phyloP scores from a whole-genome alignment of 2,113 vertebrate species.

The Perognathus longimembris region DNA sequence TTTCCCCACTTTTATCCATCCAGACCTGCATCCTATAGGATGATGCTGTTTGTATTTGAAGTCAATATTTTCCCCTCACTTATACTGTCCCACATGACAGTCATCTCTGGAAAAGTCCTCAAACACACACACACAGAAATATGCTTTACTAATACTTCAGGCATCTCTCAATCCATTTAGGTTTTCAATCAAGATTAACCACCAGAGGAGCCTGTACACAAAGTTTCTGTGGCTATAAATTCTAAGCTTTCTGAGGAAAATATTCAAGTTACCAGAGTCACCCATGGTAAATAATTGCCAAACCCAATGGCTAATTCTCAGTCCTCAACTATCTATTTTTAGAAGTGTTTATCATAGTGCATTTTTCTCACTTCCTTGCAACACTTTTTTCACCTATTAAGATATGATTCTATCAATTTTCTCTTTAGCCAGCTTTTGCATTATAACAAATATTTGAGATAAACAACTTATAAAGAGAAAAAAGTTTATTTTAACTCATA shows the following conservation, averaged over 20 bases:
- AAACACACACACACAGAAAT: too few species aligned
- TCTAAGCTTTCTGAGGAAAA: too few species aligned
- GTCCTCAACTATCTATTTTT: conserved; percentile 13
- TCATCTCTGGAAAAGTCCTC: too few species aligned
- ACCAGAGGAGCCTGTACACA: too few species aligned
- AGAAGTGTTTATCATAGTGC: background rate
- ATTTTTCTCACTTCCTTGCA: background rate
- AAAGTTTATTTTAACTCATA: background rate
- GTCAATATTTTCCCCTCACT: too few species aligned
- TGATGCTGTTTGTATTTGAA: too few species aligned
- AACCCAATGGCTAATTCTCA: background rate
- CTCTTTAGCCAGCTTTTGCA: background rate
- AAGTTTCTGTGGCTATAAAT: too few species aligned
- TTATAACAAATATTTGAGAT: background rate
- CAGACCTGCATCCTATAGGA: too few species aligned
- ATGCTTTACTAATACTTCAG: too few species aligned
- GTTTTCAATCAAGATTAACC: too few species aligned
- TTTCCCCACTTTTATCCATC: background rate
- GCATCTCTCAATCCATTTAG: too few species aligned
- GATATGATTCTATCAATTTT: background rate
- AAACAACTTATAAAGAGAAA: background rate
- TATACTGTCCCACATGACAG: too few species aligned
- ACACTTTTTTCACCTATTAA: background rate
- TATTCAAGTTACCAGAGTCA: background rate
- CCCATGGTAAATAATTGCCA: background rate